Evolutionary conservation across 2,113 vertebrate species (phyloP), one percentile per base, ranked within the genome.

Genomic region (Climacteris rufus): DNA sequence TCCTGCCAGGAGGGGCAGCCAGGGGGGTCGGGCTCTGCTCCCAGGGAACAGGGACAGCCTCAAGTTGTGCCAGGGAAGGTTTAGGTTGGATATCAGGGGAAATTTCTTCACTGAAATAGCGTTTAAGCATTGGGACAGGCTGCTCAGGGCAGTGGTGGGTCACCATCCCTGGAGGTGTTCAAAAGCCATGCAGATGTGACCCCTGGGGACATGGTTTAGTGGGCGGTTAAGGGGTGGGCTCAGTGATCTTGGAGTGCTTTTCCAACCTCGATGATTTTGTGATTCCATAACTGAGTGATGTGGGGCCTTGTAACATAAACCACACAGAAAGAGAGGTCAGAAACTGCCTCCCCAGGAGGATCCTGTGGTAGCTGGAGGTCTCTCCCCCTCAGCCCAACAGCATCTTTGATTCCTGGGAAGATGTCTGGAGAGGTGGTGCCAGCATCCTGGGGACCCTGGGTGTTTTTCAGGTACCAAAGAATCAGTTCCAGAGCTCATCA

Each of bases 401-500:
- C 25, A 31, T 13, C 33, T n/a, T 25, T 22, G 57, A 16, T 77
- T 72, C 44, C 39, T 1, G 3, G 23, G 40, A 66, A 30, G 61
- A 13, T 63, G 19, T 39, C 61, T 0, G 1, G 56, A 53, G 47
- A 56, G n/a, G 21, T 70, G 42, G 23, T 47, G 8, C 10, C 45
- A 78, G 70, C 79, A 78, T n/a, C 33, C 23, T 0, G 2, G 33
- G 14, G 3, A n/a, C 3, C 2, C 24, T 27, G 49, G 22, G 7
- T 78, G 1, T 82, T 74, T 85, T 59, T 54, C 75, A 69, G 49
- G 10, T 56, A 21, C 20, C 2, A 2, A n/a, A 22, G 42, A 40
- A 60, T n/a, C 0, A 1, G 83, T n/a, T 30, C 40, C 23, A 40
- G 16, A 0, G 5, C 19, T 82, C 19, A 15, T n/a, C 54, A 69